These are phyloP conservation scores for Sialis fuliginosa DNA, from an alignment of 2,888 invertebrate species.

Conservation along the genomic window DNA sequence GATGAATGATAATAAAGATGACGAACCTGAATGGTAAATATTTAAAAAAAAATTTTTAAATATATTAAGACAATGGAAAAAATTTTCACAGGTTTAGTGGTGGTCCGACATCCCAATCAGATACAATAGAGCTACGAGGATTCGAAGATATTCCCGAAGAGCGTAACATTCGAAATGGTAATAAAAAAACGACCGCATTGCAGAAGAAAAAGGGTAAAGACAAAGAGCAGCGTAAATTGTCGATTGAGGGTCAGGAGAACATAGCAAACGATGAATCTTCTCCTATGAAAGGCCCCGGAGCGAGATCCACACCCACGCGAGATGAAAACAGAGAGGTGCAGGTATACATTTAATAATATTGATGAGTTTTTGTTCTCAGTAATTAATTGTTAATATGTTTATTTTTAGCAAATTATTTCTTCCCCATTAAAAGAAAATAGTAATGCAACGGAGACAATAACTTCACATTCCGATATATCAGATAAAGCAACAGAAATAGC, in stretches of 20 bases:
- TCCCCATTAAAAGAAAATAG: too few species aligned
- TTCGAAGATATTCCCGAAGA: slow-evolving; percentile 57
- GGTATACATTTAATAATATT: too few species aligned
- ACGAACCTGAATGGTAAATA: slow-evolving; percentile 73
- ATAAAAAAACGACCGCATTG: slow-evolving; percentile 26
- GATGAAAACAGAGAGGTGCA: too few species aligned
- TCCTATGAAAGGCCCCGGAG: neutral
- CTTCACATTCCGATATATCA: too few species aligned
- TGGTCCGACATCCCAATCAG: slow-evolving; percentile 79
- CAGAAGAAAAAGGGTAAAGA: slow-evolving; percentile 25
- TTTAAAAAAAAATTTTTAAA: neutral
- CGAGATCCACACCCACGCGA: neutral
- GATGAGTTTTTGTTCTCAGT: too few species aligned
- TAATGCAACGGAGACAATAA: too few species aligned
- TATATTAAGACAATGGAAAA: neutral
- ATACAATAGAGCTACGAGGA: slow-evolving; percentile 84
- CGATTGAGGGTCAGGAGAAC: neutral
- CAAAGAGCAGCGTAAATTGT: slow-evolving; percentile 20
- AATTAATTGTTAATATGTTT: too few species aligned
- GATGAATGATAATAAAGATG: slow-evolving; percentile 37
- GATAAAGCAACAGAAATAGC: neutral
- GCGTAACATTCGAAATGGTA: slow-evolving; percentile 15
- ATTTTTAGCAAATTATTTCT: too few species aligned
- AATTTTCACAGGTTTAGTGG: slow-evolving; percentile 47
- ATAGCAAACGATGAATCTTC: neutral